Conservation (phyloP, 2,888 invertebrate genomes). For the Tribolium freemani region DNA sequence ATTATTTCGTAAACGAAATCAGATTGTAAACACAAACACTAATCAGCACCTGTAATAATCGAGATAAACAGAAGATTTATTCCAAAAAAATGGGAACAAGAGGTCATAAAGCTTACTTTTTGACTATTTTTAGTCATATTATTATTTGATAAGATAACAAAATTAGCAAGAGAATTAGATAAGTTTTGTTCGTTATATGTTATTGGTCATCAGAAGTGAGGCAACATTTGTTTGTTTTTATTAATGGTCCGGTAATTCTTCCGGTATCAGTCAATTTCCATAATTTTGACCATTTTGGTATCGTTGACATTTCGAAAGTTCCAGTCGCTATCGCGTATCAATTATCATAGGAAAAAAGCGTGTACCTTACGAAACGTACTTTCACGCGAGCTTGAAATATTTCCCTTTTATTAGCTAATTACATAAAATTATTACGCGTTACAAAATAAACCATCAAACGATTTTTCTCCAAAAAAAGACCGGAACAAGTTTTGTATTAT, state of each 20-base stretch:
- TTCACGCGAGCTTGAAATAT: slow-evolving; percentile 17
- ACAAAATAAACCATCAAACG: slow-evolving; percentile 3
- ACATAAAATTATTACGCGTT: slow-evolving; percentile 27
- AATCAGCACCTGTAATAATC: not conserved
- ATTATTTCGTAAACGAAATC: slow-evolving; percentile 16
- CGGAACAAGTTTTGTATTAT: slow-evolving; percentile 6
- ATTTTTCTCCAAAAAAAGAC: slow-evolving; percentile 2
- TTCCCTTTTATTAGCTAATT: slow-evolving; percentile 22
- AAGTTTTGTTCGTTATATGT: no score
- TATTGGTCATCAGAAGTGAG: no score
- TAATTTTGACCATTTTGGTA: not conserved
- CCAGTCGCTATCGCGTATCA: not conserved
- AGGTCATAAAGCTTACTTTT: no score
- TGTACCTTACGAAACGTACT: slow-evolving; percentile 21
- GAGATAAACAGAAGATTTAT: not conserved
- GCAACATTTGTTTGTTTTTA: not conserved
- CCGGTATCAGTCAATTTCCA: not conserved
- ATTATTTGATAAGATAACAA: no score
- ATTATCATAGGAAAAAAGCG: slow-evolving; percentile 16
- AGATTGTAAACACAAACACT: slow-evolving; percentile 17
- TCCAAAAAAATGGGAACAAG: no score
- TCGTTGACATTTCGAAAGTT: slow-evolving; percentile 20
- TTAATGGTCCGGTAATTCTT: not conserved
- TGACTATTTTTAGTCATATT: no score
- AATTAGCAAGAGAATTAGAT: no score